These are phyloP conservation scores for Macrosteles quadrilineatus DNA, from an alignment of 1,140 invertebrate species.

Conservation along the genomic window DNA sequence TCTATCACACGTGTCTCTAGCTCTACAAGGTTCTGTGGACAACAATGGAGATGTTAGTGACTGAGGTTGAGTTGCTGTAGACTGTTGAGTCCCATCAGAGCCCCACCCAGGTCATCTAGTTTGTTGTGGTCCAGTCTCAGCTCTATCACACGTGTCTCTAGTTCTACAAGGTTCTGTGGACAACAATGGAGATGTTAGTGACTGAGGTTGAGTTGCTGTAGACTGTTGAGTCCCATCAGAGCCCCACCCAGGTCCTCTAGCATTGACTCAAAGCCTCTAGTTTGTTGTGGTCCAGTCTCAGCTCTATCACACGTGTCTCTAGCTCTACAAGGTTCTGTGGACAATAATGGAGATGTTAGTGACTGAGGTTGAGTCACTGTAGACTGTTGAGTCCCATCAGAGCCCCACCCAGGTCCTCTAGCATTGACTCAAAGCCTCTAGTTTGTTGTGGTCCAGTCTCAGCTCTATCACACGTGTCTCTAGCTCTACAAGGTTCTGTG, in stretches of 20 bases:
- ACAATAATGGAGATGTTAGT: no score
- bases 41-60: no score
- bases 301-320: conserved; percentile 65
- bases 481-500: conserved; percentile 71
- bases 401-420: no score
- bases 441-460: conserved; percentile 68
- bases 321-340: conserved; percentile 71
- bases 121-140: conserved; percentile 71
- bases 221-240: conserved; percentile 67
- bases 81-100: conserved; percentile 69
- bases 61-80: conserved; percentile 70
- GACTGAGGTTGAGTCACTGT: conserved; percentile 68
- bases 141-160: conserved; percentile 66
- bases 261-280: no score
- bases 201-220: conserved; percentile 71
- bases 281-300: conserved; percentile 71
- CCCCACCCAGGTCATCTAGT: conserved; percentile 66
- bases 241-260: conserved; percentile 67
- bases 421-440: no score
- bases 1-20: conserved; percentile 67
- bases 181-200: no score
- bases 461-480: conserved; percentile 68
- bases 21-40: conserved; percentile 68
- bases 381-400: conserved; percentile 71
- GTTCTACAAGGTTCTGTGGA: conserved; percentile 69